These are phyloP conservation scores for Cephus nigrinus DNA, from an alignment of 2,888 invertebrate genomes.

Conservation along the genomic window DNA sequence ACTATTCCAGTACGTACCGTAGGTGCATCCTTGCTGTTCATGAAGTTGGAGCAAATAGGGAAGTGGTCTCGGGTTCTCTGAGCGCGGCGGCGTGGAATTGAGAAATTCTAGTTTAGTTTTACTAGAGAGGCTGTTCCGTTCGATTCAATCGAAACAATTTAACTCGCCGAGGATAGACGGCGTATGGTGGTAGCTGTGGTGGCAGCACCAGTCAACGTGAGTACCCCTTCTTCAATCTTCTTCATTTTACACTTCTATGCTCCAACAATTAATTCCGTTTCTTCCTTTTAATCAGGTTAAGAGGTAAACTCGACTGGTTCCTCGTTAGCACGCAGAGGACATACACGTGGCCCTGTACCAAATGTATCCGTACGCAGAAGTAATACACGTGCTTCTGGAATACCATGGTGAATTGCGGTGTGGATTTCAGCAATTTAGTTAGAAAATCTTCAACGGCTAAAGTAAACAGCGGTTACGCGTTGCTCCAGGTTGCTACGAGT, in stretches of 20 bases:
- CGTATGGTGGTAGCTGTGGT: not conserved
- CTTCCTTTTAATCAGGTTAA: conserved; percentile 37
- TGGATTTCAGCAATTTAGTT: conserved; percentile 21
- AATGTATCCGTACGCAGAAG: not conserved
- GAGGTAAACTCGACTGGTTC: conserved; percentile 27
- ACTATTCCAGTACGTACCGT: not conserved
- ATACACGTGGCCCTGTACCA: conserved; percentile 4
- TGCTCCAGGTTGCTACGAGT: conserved; percentile 12
- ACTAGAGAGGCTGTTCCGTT: not conserved
- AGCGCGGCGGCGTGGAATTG: not conserved
- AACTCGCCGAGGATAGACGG: conserved; percentile 16
- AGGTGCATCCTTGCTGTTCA: not conserved
- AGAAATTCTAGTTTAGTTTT: conserved; percentile 5
- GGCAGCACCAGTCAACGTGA: not conserved
- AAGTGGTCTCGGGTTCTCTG: not conserved
- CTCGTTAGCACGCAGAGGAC: conserved; percentile 30
- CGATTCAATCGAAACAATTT: conserved; percentile 28
- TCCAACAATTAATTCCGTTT: conserved; percentile 18
- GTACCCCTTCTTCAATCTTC: not conserved
- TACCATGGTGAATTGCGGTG: conserved; percentile 4
- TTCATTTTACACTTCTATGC: not conserved
- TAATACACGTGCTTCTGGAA: not conserved
- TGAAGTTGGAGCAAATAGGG: not conserved
- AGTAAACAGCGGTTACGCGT: conserved; percentile 6
- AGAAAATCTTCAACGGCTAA: conserved; percentile 16